Percentiles rank a stretch among this genome's conserved stretches.
phyloP scores from a whole-genome alignment of 2,888 invertebrate genomes.

The Hanleya hanleyi region DNA sequence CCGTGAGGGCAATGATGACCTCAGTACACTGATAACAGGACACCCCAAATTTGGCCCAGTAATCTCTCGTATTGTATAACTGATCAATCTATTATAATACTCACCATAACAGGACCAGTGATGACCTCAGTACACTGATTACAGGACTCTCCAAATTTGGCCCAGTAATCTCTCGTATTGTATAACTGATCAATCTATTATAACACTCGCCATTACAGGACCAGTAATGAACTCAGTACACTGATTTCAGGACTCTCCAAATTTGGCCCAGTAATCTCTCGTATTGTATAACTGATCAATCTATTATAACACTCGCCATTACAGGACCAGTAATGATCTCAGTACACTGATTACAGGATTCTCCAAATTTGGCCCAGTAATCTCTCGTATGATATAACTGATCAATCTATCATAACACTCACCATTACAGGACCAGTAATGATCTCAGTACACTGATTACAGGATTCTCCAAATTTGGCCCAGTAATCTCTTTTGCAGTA shows the following conservation, averaged over 20 bases:
- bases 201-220: no score
- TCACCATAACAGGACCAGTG: constrained; percentile 91
- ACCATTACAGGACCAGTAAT: constrained; percentile 93
- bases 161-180: constrained; percentile 92
- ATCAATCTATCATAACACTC: constrained; percentile 27
- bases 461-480: constrained; percentile 89
- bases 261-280: no score
- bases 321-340: no score
- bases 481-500: constrained; percentile 94
- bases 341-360: no score
- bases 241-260: no score
- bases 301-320: no score
- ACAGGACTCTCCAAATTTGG: constrained; percentile 90
- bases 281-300: no score
- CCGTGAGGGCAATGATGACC: constrained; percentile 88
- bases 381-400: no score
- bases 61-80: constrained; percentile 91
- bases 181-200: constrained; percentile 91
- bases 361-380: no score
- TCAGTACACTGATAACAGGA: constrained; percentile 91
- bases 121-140: constrained; percentile 90
- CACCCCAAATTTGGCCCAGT: constrained; percentile 90
- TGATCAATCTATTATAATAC: constrained; percentile 88
- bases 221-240: no score
- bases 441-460: constrained; percentile 90